These are phyloP conservation scores for Eubasilissa regina DNA, from an alignment of 1,140 invertebrate genomes.

Conservation along the genomic window DNA sequence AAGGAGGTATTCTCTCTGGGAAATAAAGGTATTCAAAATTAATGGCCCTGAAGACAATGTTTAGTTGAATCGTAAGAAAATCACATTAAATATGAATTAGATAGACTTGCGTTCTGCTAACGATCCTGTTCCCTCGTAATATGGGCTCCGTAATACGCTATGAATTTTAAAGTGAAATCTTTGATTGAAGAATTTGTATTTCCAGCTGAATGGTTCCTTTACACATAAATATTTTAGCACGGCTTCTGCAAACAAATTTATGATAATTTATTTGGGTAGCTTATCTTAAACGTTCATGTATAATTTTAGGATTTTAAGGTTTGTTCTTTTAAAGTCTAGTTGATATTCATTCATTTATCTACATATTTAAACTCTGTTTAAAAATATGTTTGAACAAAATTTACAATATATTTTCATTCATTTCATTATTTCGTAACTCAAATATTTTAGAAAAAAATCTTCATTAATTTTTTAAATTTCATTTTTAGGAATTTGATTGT, in stretches of 20 bases:
- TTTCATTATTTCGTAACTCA: no score
- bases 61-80: slow-evolving; percentile 56
- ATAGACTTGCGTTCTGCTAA: slow-evolving; percentile 42
- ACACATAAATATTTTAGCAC: slow-evolving; percentile 3
- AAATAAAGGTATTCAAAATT: slow-evolving; percentile 60
- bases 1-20: slow-evolving; percentile 16
- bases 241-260: slow-evolving; percentile 1
- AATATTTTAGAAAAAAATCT: no score
- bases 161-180: slow-evolving; percentile 56
- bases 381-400: no score
- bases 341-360: no score
- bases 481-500: no score
- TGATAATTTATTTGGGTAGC: neutral
- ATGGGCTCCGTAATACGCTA: slow-evolving; percentile 47
- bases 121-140: slow-evolving; percentile 44
- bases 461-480: no score
- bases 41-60: slow-evolving; percentile 60
- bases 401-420: no score
- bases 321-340: neutral
- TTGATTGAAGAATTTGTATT: slow-evolving; percentile 46
- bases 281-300: neutral
- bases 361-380: no score
- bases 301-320: neutral
- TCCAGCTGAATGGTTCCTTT: slow-evolving; percentile 20
- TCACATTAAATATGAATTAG: slow-evolving; percentile 61